Conservation (phyloP, 1,140 invertebrate genomes). For the Polyergus mexicanus region DNA sequence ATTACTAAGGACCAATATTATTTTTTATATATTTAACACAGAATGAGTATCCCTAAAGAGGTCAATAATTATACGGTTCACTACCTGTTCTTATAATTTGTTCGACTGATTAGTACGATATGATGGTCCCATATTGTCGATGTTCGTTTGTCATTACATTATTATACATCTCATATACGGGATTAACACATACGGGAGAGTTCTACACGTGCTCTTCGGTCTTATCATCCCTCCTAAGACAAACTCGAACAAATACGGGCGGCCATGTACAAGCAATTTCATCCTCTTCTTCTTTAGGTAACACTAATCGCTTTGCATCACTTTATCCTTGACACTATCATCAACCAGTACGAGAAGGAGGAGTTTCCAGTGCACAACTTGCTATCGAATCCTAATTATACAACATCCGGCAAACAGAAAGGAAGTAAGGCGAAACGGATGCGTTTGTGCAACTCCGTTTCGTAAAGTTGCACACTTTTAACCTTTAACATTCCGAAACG, state of each 20-base stretch:
- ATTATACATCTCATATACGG: background rate
- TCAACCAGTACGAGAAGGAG: slow-evolving; percentile 8
- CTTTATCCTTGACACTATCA: slow-evolving; percentile 48
- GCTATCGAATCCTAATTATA: slow-evolving; percentile 54
- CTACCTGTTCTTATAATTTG: no score
- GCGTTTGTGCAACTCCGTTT: slow-evolving; percentile 29
- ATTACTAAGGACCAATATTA: no score
- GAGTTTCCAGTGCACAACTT: slow-evolving; percentile 16
- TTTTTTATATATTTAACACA: no score
- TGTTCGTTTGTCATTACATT: slow-evolving; percentile 8
- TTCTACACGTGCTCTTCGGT: background rate
- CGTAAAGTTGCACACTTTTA: slow-evolving; percentile 45
- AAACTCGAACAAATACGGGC: slow-evolving; percentile 22
- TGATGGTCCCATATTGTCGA: background rate
- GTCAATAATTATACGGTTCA: no score
- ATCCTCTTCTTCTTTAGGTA: background rate
- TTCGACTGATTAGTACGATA: no score
- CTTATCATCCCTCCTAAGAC: background rate
- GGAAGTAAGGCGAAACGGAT: slow-evolving; percentile 27
- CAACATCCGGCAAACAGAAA: slow-evolving; percentile 40
- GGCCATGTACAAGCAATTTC: background rate
- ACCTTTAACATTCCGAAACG: slow-evolving; percentile 51
- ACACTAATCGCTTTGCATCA: slow-evolving; percentile 46
- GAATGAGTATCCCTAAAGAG: no score
- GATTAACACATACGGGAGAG: background rate